Conservation (phyloP, 2,113 vertebrate genomes). For the Tauraco erythrolophus region DNA sequence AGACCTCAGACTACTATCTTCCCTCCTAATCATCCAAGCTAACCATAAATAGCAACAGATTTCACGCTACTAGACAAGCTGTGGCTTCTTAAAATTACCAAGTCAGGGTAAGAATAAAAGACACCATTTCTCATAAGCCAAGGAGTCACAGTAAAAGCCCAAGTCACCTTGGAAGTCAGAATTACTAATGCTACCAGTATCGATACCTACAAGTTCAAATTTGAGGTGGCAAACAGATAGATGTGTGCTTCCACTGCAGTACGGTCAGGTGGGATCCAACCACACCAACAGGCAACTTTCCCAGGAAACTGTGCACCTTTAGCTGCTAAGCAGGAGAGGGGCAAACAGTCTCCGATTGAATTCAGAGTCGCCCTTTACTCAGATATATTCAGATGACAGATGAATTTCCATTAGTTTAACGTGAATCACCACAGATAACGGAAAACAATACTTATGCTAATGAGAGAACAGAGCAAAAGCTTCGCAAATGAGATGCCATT, state of each 20-base stretch:
- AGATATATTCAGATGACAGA: conserved; percentile 2
- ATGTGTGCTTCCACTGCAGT: not conserved
- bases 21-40: not conserved
- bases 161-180: not conserved
- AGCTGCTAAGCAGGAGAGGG: not conserved
- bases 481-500: conserved; percentile 33
- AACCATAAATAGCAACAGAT: not conserved
- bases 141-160: not conserved
- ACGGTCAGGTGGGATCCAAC: not conserved
- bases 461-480: not conserved
- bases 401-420: conserved; percentile 39
- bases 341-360: not conserved
- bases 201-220: not conserved
- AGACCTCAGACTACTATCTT: not conserved
- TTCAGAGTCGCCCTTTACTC: conserved; percentile 14
- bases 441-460: conserved; percentile 64
- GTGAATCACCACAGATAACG: conserved; percentile 20
- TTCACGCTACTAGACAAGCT: not conserved
- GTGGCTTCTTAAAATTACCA: not conserved
- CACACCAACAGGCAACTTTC: not conserved
- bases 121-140: not conserved
- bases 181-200: not conserved
- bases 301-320: not conserved
- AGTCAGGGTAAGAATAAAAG: not conserved
- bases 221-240: not conserved